Conservation (phyloP, 2,888 invertebrate genomes). For the Caenorhabditis sp. region DNA sequence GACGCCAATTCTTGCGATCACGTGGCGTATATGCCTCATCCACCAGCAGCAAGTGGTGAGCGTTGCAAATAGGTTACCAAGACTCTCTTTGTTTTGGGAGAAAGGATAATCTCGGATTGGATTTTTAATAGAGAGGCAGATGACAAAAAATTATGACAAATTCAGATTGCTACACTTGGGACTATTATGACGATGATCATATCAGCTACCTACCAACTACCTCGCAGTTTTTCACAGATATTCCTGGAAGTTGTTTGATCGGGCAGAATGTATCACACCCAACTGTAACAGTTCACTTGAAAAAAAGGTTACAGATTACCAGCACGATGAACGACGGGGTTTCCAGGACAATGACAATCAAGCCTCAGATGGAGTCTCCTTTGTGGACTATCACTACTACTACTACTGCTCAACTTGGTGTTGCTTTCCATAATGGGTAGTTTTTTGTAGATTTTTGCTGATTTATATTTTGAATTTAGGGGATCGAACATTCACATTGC, state of each 20-base stretch:
- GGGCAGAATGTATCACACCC: constrained; percentile 59
- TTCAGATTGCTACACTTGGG: constrained; percentile 65
- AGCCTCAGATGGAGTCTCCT: constrained; percentile 57
- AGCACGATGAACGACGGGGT: constrained; percentile 44
- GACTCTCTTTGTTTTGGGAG: constrained; percentile 6
- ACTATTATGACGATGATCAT: constrained; percentile 68
- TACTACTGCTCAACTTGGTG: constrained; percentile 30
- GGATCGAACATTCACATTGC: constrained; percentile 67
- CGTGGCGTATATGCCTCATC: constrained; percentile 72
- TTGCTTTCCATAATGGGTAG: constrained; percentile 61
- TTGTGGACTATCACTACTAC: constrained; percentile 43
- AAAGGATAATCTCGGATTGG: constrained; percentile 25
- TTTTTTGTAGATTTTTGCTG: not conserved
- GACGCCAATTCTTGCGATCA: constrained; percentile 65
- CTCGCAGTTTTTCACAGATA: constrained; percentile 62
- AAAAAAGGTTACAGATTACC: constrained; percentile 45
- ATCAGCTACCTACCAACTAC: constrained; percentile 58
- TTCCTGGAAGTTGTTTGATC: constrained; percentile 56
- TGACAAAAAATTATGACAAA: constrained; percentile 11
- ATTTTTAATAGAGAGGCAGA: not conserved
- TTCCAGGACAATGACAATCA: constrained; percentile 26
- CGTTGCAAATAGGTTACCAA: constrained; percentile 7
- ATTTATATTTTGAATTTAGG: constrained; percentile 32
- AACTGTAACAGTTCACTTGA: not conserved
- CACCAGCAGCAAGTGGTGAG: constrained; percentile 63